Conservation (phyloP, 2,113 vertebrate genomes). For the Mandrillus leucophaeus region DNA sequence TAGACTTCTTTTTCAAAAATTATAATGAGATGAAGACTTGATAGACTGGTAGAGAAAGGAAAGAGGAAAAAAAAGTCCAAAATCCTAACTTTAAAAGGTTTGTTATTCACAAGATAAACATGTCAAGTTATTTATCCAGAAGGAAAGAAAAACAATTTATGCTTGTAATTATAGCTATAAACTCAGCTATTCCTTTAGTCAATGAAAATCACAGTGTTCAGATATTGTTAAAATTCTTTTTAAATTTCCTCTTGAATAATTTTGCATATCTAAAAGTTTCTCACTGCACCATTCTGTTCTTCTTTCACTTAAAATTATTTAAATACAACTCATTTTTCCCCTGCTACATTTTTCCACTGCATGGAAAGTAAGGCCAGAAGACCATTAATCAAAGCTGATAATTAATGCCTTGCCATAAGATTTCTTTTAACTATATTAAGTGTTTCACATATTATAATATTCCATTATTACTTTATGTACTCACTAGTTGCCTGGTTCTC, state of each 20-base stretch:
- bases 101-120: not conserved
- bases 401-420: constrained; percentile 18
- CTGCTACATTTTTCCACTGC: not conserved
- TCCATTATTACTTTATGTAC: not conserved
- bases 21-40: not conserved
- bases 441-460: not conserved
- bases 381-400: constrained; percentile 19
- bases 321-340: constrained; percentile 6
- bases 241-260: not conserved
- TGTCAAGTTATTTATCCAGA: constrained; percentile 11
- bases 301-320: constrained; percentile 37
- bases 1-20: constrained; percentile 5
- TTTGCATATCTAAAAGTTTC: constrained; percentile 22
- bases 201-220: constrained; percentile 33
- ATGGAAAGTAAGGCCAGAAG: not conserved
- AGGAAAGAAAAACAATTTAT: not conserved
- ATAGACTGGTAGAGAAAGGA: not conserved
- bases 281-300: not conserved
- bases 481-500: constrained; percentile 29
- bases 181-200: constrained; percentile 29
- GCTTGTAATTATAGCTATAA: constrained; percentile 15
- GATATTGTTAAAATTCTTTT: constrained; percentile 41
- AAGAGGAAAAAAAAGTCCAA: constrained; percentile 24
- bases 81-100: constrained; percentile 10
- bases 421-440: constrained; percentile 1